These are phyloP conservation scores for Schizopygopsis pylzovi DNA, from an alignment of 2,797 vertebrate species.

Conservation along the genomic window DNA sequence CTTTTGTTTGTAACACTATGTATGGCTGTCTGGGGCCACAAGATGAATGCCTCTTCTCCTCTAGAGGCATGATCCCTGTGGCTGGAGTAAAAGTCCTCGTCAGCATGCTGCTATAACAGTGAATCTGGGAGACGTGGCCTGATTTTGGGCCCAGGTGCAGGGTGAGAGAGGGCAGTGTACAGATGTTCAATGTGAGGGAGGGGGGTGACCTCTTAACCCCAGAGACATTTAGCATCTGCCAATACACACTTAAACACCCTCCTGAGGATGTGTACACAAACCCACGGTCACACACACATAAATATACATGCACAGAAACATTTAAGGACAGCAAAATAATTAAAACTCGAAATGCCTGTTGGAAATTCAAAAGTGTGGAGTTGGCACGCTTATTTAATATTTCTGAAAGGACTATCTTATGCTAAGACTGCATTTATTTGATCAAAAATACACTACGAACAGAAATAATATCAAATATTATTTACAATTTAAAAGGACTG, in stretches of 20 bases:
- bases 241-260: constrained; percentile 20
- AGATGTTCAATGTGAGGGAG: constrained; percentile 48
- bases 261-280: constrained; percentile 12
- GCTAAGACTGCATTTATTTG: neutral
- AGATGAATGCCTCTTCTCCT: constrained; percentile 56
- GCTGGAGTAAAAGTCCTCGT: constrained; percentile 54
- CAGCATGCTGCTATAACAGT: constrained; percentile 68
- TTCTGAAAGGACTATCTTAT: neutral
- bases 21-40: constrained; percentile 57
- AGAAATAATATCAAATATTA: neutral
- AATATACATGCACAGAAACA: neutral
- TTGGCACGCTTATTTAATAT: neutral
- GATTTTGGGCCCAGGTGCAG: constrained; percentile 67
- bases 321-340: neutral
- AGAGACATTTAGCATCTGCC: constrained; percentile 53
- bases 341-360: neutral
- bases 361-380: neutral
- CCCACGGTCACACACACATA: neutral
- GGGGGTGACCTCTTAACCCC: constrained; percentile 7
- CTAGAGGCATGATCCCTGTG: constrained; percentile 57
- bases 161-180: constrained; percentile 41
- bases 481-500: too few relatives aligned
- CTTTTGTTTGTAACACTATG: constrained; percentile 60
- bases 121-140: constrained; percentile 73
- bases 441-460: neutral